phyloP scores from a whole-genome alignment of 2,888 invertebrate species.

The Polydrusus pterygomalis region DNA sequence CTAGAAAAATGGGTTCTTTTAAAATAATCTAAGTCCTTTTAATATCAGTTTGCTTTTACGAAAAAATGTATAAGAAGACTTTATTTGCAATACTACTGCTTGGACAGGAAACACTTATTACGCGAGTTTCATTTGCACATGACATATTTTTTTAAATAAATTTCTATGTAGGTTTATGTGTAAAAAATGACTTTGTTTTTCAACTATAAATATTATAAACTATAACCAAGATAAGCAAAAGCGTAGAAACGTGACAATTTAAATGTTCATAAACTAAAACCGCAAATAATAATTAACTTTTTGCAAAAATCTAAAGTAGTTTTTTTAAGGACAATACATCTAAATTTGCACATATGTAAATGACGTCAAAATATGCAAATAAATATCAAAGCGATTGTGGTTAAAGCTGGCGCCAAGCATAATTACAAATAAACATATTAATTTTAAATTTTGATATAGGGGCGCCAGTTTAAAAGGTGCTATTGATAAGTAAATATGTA shows the following conservation, averaged over 20 bases:
- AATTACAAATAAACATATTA: conserved; percentile 42
- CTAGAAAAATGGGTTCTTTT: no score
- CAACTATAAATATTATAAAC: not conserved
- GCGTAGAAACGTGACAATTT: not conserved
- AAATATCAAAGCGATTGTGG: conserved; percentile 36
- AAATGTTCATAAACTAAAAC: not conserved
- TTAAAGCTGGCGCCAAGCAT: conserved; percentile 39
- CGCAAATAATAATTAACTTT: conserved; percentile 3
- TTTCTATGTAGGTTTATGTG: no score
- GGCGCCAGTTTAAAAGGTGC: conserved; percentile 28
- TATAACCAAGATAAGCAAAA: not conserved
- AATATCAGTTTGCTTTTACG: no score
- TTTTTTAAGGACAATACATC: conserved; percentile 28
- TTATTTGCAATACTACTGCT: no score
- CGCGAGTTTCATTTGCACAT: no score
- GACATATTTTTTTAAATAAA: no score
- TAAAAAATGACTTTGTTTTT: no score
- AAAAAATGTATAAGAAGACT: no score
- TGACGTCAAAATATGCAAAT: conserved; percentile 39
- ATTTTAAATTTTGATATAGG: conserved; percentile 51
- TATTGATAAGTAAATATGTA: conserved; percentile 6
- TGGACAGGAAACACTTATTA: no score
- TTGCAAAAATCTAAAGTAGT: not conserved
- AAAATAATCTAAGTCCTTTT: no score
- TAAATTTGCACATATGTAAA: conserved; percentile 33